These are phyloP conservation scores for Podarcis raffonei DNA, from an alignment of 2,113 vertebrate species.

Conservation along the genomic window DNA sequence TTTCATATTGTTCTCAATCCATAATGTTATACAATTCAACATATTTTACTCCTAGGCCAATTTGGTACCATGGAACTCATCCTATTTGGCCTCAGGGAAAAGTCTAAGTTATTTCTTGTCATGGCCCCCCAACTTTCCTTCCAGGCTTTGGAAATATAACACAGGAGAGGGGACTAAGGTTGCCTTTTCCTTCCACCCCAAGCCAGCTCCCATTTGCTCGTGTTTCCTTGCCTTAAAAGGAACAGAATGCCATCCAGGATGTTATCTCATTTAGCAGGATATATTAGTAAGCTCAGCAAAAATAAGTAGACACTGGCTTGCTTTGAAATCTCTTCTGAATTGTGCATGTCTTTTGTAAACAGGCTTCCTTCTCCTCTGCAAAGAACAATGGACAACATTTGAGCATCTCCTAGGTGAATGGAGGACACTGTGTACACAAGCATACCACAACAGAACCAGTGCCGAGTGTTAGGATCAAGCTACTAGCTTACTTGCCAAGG, in stretches of 20 bases:
- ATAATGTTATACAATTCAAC: too few relatives aligned
- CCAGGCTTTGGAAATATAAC: background rate
- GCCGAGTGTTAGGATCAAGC: background rate
- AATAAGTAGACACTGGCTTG: background rate
- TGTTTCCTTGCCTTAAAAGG: background rate
- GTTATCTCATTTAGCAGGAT: background rate
- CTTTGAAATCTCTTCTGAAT: background rate
- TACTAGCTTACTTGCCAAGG: background rate
- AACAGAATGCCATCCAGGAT: fast-evolving
- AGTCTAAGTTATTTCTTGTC: too few relatives aligned
- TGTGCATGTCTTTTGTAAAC: fast-evolving
- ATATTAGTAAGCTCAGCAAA: background rate
- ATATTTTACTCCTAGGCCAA: too few relatives aligned
- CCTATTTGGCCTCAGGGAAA: too few relatives aligned
- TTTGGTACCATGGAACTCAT: too few relatives aligned
- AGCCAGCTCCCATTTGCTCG: fast-evolving
- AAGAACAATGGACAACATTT: background rate
- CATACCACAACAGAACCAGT: fast-evolving
- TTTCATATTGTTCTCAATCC: too few relatives aligned
- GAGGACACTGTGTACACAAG: fast-evolving
- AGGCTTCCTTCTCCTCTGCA: fast-evolving
- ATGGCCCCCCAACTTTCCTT: background rate
- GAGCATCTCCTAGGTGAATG: background rate
- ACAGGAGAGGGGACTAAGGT: too few relatives aligned
- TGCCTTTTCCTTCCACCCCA: background rate